phyloP scores from a whole-genome alignment of 2,888 invertebrate species.

The Amitus sp. region DNA sequence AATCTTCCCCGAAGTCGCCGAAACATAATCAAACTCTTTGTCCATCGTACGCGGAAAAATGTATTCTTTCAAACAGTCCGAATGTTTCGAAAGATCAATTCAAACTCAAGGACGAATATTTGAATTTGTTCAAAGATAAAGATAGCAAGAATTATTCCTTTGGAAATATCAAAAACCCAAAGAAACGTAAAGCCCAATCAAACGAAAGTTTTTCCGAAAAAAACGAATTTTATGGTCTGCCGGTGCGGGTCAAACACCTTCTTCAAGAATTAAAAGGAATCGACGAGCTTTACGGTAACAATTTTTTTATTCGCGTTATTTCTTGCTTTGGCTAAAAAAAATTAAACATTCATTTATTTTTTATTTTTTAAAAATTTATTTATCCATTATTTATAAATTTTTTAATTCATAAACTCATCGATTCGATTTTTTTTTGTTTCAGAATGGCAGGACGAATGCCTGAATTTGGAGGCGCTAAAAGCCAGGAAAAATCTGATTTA shows the following conservation, averaged over 20 bases:
- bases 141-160: too few relatives aligned
- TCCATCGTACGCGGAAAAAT: constrained; percentile 22
- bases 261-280: constrained; percentile 83
- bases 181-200: too few relatives aligned
- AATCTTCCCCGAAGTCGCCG: neutral
- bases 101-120: neutral
- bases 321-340: too few relatives aligned
- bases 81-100: neutral
- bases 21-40: neutral
- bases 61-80: constrained; percentile 15
- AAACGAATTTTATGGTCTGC: constrained; percentile 80
- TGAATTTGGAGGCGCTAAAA: constrained; percentile 79
- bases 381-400: neutral
- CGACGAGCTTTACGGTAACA: constrained; percentile 74
- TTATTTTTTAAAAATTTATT: constrained; percentile 14
- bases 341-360: constrained; percentile 7
- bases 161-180: constrained; percentile 4
- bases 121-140: neutral
- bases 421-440: neutral
- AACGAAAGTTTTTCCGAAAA: neutral
- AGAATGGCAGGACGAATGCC: constrained; percentile 97
- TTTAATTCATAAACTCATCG: neutral
- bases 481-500: constrained; percentile 86
- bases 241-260: constrained; percentile 75
- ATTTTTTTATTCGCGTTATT: too few relatives aligned